A percentile compares a stretch with the other conserved stretches of the same genome.
These are phyloP conservation scores for Andricus curvator DNA, from an alignment of 2,888 invertebrate genomes.

Conservation along the genomic window DNA sequence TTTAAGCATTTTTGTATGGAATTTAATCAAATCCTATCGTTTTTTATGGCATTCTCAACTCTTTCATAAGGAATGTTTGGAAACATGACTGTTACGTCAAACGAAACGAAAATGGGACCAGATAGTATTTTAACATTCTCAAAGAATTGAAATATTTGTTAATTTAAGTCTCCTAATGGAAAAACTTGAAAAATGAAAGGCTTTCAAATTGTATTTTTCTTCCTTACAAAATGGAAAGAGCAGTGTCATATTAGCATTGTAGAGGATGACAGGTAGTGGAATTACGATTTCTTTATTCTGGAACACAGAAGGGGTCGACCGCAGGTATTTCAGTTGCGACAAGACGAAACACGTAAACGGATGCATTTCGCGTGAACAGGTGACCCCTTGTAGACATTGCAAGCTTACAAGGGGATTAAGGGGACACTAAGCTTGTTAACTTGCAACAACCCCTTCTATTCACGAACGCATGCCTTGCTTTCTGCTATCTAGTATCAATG, in stretches of 20 bases:
- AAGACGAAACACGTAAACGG: slow-evolving; percentile 70
- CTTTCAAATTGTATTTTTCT: background rate
- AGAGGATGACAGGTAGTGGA: slow-evolving; percentile 34
- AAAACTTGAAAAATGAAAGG: background rate
- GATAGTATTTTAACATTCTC: too few relatives aligned
- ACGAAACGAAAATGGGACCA: too few relatives aligned
- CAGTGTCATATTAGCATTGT: slow-evolving; percentile 10
- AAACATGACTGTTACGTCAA: too few relatives aligned
- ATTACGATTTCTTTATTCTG: slow-evolving; percentile 54
- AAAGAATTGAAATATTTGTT: too few relatives aligned
- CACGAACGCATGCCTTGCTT: slow-evolving; percentile 31
- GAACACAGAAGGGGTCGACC: slow-evolving; percentile 47
- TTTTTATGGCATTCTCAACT: too few relatives aligned
- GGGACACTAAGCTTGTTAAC: slow-evolving; percentile 77
- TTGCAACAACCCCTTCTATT: slow-evolving; percentile 67
- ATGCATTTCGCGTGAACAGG: slow-evolving; percentile 77
- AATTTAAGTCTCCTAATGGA: too few relatives aligned
- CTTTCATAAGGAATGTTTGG: too few relatives aligned
- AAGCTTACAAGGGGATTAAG: slow-evolving; percentile 78
- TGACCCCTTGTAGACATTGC: slow-evolving; percentile 79
- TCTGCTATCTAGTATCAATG: slow-evolving; percentile 11
- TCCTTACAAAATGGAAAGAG: slow-evolving; percentile 30
- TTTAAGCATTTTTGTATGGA: too few relatives aligned
- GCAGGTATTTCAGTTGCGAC: slow-evolving; percentile 57
- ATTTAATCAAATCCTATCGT: too few relatives aligned